A percentile compares a stretch with the other conserved stretches of the same genome.
Evolutionary conservation across 2,888 invertebrate genomes (phyloP).

Genomic region (Drosophila ezoana): DNA sequence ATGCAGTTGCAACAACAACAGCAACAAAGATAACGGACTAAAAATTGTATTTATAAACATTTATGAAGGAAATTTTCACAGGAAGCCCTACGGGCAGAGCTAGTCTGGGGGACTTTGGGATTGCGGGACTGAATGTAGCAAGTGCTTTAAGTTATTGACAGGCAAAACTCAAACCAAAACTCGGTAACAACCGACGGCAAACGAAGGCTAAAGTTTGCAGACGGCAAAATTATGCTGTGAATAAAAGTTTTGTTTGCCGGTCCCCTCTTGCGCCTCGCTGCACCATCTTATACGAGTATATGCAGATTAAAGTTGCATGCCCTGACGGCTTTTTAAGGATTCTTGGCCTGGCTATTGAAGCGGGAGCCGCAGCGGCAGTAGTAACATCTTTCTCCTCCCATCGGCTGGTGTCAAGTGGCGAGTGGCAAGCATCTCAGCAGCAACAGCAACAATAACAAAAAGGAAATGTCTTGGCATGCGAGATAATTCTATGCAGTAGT

Average conservation of each 20-base stretch:
- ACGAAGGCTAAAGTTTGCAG: constrained; percentile 63
- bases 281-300: constrained; percentile 32
- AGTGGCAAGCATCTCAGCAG: constrained; percentile 7
- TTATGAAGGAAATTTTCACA: constrained; percentile 65
- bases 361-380: constrained; percentile 9
- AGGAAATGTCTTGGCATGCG: constrained; percentile 10
- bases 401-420: constrained; percentile 48
- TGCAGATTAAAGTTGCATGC: constrained; percentile 63
- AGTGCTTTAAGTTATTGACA: constrained; percentile 74
- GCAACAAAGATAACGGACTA: constrained; percentile 58
- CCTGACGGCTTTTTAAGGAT: constrained; percentile 51
- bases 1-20: constrained; percentile 35
- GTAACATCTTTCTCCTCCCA: constrained; percentile 21
- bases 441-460: constrained; percentile 8
- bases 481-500: constrained; percentile 13
- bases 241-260: constrained; percentile 59
- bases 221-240: constrained; percentile 64
- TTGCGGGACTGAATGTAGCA: constrained; percentile 33
- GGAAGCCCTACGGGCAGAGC: constrained; percentile 9
- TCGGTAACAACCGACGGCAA: constrained; percentile 30
- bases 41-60: constrained; percentile 76
- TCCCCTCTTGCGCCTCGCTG: background rate
- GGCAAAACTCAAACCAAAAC: constrained; percentile 62
- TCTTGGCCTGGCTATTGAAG: constrained; percentile 37
- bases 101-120: constrained; percentile 5